A percentile compares a stretch with the other conserved stretches of the same genome.
Conservation (phyloP, 2,797 vertebrate genomes). For the Staurois parvus region DNA sequence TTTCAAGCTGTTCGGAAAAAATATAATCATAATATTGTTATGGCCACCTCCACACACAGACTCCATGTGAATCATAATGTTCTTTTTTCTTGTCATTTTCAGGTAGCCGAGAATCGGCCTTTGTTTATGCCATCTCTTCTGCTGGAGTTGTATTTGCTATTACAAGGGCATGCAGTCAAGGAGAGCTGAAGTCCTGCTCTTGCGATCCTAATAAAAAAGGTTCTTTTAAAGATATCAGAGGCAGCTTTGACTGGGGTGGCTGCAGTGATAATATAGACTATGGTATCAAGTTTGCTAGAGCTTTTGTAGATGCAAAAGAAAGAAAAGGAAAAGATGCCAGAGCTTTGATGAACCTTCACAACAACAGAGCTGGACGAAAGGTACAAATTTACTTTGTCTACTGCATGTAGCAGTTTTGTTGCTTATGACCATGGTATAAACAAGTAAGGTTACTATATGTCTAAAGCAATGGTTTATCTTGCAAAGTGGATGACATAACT, state of each 20-base stretch:
- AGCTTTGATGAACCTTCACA: conserved; percentile 95
- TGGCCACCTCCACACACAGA: too few species aligned
- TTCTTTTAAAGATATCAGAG: conserved; percentile 83
- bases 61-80: too few species aligned
- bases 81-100: conserved; percentile 57
- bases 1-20: too few species aligned
- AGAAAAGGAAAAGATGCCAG: conserved; percentile 88
- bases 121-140: conserved; percentile 94
- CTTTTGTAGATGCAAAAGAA: conserved; percentile 93
- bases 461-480: too few species aligned
- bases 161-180: conserved; percentile 94
- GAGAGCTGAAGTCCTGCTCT: conserved; percentile 92
- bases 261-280: conserved; percentile 96
- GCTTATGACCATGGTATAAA: too few species aligned
- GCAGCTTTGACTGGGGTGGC: conserved; percentile 92
- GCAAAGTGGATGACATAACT: too few species aligned
- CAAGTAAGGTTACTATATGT: too few species aligned
- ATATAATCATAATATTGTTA: too few species aligned
- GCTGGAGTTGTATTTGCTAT: conserved; percentile 93
- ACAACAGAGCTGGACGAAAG: conserved; percentile 94
- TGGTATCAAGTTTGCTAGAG: conserved; percentile 88
- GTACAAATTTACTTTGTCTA: conserved; percentile 69
- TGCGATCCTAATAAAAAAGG: conserved; percentile 93
- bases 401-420: neutral
- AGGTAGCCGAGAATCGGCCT: conserved; percentile 95